These are phyloP conservation scores for Phenganax subtilis DNA, from an alignment of 92 coral and sea anemone species.

Conservation along the genomic window DNA sequence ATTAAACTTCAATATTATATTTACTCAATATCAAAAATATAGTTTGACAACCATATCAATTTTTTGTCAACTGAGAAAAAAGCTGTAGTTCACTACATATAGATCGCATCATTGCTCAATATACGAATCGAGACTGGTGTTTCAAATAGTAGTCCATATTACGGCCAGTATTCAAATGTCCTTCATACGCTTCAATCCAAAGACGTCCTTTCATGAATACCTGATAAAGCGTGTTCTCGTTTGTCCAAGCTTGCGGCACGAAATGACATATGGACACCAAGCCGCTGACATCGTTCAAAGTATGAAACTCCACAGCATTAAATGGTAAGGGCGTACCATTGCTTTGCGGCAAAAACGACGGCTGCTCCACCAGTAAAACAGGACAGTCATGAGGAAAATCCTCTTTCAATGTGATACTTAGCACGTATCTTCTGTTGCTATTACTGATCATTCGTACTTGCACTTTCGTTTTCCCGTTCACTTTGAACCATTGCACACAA, in stretches of 20 bases:
- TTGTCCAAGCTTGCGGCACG: constrained; percentile 3
- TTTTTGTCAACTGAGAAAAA: no score
- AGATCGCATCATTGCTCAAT: background rate
- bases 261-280: constrained; percentile 26
- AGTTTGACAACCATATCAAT: no score
- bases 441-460: constrained; percentile 55
- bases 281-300: background rate
- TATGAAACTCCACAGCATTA: constrained; percentile 1
- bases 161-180: constrained; percentile 9
- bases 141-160: constrained; percentile 15
- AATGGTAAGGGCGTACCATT: constrained; percentile 8
- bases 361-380: constrained; percentile 53
- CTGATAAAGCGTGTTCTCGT: constrained; percentile 36
- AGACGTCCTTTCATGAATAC: constrained; percentile 39
- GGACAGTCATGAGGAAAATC: constrained; percentile 79
- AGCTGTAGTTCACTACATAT: no score
- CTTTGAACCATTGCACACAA: constrained; percentile 57
- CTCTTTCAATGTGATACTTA: constrained; percentile 53
- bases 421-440: constrained; percentile 54
- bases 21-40: no score
- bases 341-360: constrained; percentile 25
- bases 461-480: constrained; percentile 54
- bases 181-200: constrained; percentile 37
- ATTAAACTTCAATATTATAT: no score
- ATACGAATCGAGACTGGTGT: background rate